Percentiles rank a stretch among this genome's conserved stretches.
Conservation (phyloP, 2,797 vertebrate species). For the Galagoides demidoff region DNA sequence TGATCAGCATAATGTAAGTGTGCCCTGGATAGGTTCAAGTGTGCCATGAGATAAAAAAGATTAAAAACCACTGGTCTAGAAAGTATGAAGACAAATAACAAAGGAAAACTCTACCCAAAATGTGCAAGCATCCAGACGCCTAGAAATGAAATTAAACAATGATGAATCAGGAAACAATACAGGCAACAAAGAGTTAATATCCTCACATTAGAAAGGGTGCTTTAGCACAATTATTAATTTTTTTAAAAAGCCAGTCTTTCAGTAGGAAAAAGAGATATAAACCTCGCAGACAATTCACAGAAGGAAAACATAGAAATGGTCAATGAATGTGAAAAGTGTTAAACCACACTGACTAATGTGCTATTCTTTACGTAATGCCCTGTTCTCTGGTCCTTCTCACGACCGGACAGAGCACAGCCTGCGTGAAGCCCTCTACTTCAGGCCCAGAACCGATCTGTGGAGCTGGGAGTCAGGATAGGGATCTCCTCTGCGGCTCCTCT, state of each 20-base stretch:
- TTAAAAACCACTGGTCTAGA: background rate
- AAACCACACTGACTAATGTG: background rate
- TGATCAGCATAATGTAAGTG: too few relatives aligned
- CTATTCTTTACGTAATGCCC: background rate
- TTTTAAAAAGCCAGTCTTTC: background rate
- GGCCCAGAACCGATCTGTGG: background rate
- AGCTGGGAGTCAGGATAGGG: rapidly evolving
- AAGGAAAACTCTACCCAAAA: background rate
- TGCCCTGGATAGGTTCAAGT: too few relatives aligned
- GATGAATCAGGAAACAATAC: background rate
- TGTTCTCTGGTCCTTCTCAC: background rate
- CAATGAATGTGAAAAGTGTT: background rate
- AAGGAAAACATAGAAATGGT: background rate
- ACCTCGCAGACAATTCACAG: background rate
- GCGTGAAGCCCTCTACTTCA: rapidly evolving
- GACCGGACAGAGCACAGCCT: too few relatives aligned
- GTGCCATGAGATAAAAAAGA: too few relatives aligned
- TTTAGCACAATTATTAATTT: background rate
- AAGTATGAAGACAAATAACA: background rate
- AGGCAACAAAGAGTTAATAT: too few relatives aligned
- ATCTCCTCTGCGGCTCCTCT: rapidly evolving
- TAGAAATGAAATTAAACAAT: background rate
- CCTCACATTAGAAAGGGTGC: background rate
- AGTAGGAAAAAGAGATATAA: background rate
- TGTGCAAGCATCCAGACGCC: background rate